Conservation (phyloP, 2,888 invertebrate species). For the Cantharis nigra region DNA sequence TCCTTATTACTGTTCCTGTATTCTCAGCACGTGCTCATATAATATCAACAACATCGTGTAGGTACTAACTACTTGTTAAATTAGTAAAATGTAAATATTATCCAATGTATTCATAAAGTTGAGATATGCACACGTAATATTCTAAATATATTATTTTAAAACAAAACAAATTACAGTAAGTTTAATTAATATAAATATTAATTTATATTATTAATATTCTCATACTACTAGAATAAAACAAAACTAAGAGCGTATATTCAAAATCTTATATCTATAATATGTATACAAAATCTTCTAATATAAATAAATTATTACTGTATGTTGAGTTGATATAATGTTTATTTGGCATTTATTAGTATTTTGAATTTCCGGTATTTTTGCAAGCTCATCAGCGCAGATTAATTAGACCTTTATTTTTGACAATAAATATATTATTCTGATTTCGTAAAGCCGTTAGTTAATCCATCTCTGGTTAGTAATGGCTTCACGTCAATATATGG, state of each 20-base stretch:
- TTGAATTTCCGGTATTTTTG: not conserved
- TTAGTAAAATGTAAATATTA: constrained; percentile 13
- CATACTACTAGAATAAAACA: not conserved
- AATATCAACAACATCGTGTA: constrained; percentile 17
- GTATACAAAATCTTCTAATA: too few species aligned
- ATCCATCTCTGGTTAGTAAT: not conserved
- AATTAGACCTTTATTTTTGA: not conserved
- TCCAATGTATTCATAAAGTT: not conserved
- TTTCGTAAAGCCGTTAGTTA: not conserved
- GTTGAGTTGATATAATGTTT: not conserved
- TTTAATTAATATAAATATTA: not conserved
- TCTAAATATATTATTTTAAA: not conserved
- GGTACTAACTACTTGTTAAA: constrained; percentile 14
- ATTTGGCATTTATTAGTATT: not conserved
- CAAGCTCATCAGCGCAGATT: not conserved
- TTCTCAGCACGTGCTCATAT: constrained; percentile 17
- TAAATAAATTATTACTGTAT: not conserved
- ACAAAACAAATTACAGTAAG: not conserved
- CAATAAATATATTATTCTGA: not conserved
- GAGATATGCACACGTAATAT: not conserved
- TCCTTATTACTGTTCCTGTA: constrained; percentile 17
- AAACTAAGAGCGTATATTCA: not conserved
- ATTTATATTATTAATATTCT: too few species aligned
- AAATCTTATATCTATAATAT: too few species aligned
- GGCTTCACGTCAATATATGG: not conserved